Conservation (phyloP, 1,140 invertebrate species). For the Drosophila nebulosa region DNA sequence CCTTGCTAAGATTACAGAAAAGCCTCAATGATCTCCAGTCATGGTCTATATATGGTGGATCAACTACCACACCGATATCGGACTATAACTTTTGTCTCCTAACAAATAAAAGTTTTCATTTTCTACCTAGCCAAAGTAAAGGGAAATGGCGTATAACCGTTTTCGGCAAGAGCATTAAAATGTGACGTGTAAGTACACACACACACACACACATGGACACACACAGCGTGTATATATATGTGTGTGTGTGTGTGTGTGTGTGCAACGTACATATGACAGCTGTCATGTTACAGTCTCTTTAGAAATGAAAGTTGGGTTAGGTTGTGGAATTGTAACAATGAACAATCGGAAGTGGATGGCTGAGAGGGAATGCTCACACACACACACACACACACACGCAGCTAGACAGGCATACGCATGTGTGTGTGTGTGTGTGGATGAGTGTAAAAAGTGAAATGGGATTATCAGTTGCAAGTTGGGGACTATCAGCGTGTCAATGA, state of each 20-base stretch:
- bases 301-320: slow-evolving; percentile 71
- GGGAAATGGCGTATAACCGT: not conserved
- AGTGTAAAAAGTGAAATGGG: slow-evolving; percentile 47
- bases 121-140: no score
- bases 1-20: no score
- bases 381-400: not conserved
- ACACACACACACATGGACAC: not conserved
- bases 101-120: no score
- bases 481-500: slow-evolving; percentile 71
- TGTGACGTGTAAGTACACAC: slow-evolving; percentile 24
- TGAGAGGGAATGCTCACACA: not conserved
- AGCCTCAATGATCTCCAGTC: not conserved
- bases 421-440: not conserved
- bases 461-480: slow-evolving; percentile 58
- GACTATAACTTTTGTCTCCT: no score
- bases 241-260: slow-evolving; percentile 12
- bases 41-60: no score
- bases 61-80: no score
- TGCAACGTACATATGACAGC: slow-evolving; percentile 74
- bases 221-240: not conserved
- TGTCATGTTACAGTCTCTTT: slow-evolving; percentile 69
- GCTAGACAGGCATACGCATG: not conserved
- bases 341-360: slow-evolving; percentile 43
- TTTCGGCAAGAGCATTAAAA: slow-evolving; percentile 18
- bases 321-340: slow-evolving; percentile 62